These are phyloP conservation scores for Chinchilla lanigera DNA, from an alignment of 2,113 vertebrate species.

Conservation along the genomic window DNA sequence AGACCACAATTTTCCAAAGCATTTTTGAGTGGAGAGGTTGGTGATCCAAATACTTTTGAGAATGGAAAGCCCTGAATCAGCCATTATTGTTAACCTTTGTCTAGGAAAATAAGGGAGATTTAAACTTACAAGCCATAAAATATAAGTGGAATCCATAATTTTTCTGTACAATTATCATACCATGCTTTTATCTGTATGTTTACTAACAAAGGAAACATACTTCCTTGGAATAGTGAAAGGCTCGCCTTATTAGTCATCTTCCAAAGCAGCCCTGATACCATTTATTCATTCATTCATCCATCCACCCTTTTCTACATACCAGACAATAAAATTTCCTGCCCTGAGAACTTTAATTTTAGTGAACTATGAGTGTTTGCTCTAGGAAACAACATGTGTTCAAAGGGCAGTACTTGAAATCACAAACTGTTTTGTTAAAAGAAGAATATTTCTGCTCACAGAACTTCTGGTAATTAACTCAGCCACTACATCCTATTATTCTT, in stretches of 20 bases:
- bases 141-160: background rate
- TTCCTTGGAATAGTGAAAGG: background rate
- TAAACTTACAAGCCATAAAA: background rate
- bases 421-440: background rate
- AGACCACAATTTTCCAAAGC: background rate
- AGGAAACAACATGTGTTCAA: background rate
- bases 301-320: background rate
- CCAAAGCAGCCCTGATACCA: background rate
- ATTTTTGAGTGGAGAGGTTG: background rate
- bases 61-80: background rate
- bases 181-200: background rate
- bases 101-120: background rate
- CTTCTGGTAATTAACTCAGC: background rate
- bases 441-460: background rate
- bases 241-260: background rate
- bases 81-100: background rate
- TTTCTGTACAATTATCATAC: background rate
- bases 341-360: background rate
- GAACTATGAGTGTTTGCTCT: background rate
- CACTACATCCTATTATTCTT: background rate
- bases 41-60: background rate
- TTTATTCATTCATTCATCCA: background rate
- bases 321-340: background rate
- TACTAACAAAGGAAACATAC: background rate
- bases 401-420: constrained; percentile 26